Evolutionary conservation across 2,797 vertebrate species (phyloP).

Genomic region (Parambassis ranga): DNA sequence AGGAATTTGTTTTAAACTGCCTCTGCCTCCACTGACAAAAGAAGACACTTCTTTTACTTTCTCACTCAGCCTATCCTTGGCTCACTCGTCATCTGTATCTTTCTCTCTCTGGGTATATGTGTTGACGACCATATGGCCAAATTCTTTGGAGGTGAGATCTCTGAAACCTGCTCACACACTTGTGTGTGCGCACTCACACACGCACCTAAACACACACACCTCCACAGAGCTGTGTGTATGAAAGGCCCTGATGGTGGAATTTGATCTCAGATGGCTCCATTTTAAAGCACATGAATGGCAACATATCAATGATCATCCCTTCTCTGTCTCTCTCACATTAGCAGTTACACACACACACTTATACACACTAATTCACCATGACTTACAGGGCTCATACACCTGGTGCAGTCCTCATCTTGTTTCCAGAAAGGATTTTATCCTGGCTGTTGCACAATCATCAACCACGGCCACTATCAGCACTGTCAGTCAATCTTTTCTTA

Average conservation of each 20-base stretch:
- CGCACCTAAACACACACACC: slow-evolving; percentile 38
- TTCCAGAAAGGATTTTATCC: slow-evolving; percentile 46
- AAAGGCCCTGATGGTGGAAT: slow-evolving; percentile 73
- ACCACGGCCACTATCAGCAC: slow-evolving; percentile 19
- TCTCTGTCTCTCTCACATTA: slow-evolving; percentile 34
- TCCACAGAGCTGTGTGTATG: slow-evolving; percentile 56
- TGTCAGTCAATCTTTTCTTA: slow-evolving; percentile 50
- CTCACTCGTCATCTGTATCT: slow-evolving; percentile 39
- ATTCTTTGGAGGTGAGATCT: slow-evolving; percentile 80
- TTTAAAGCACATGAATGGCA: slow-evolving; percentile 76
- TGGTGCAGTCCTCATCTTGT: slow-evolving; percentile 27
- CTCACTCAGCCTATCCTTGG: slow-evolving; percentile 45
- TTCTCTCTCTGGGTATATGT: slow-evolving; percentile 62
- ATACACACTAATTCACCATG: slow-evolving; percentile 1
- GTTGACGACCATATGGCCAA: slow-evolving; percentile 80
- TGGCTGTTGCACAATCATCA: slow-evolving; percentile 56
- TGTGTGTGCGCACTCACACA: background rate
- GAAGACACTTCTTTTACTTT: slow-evolving; percentile 56
- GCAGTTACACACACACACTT: slow-evolving; percentile 15
- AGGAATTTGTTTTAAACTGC: slow-evolving; percentile 38
- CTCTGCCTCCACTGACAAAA: slow-evolving; percentile 60
- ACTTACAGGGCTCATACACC: slow-evolving; percentile 45
- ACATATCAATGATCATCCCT: slow-evolving; percentile 65
- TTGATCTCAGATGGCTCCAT: slow-evolving; percentile 73
- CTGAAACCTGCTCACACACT: slow-evolving; percentile 62